A percentile compares a stretch with the other conserved stretches of the same genome.
Evolutionary conservation across 2,797 vertebrate genomes (phyloP).

Genomic region (Syncerus caffer): DNA sequence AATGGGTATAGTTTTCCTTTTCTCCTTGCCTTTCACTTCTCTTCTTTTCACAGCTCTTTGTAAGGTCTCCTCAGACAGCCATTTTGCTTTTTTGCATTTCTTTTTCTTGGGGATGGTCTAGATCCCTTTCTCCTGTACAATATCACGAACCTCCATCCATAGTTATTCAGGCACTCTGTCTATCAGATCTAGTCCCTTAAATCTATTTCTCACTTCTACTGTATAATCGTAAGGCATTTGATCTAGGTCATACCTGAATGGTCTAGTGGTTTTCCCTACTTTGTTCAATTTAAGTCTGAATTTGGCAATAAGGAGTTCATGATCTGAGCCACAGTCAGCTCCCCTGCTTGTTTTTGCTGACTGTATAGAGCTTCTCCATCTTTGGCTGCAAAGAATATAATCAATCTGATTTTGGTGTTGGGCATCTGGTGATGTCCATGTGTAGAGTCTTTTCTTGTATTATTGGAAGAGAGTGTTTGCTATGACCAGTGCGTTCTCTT

Average conservation of each 20-base stretch:
- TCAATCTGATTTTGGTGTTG: background rate
- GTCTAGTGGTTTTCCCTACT: background rate
- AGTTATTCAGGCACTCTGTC: background rate
- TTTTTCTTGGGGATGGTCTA: background rate
- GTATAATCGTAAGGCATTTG: background rate
- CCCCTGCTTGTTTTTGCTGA: background rate
- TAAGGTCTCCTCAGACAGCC: background rate
- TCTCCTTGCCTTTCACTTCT: background rate
- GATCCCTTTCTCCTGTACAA: background rate
- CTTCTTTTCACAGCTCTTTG: background rate
- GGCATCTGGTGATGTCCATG: background rate
- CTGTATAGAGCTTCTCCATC: background rate
- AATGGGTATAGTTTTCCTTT: background rate
- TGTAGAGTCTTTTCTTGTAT: background rate
- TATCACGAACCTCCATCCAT: rapidly evolving
- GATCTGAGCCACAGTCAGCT: background rate
- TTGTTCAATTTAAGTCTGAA: background rate
- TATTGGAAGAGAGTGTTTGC: background rate
- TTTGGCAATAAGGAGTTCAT: background rate
- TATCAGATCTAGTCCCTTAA: background rate
- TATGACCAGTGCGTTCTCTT: background rate
- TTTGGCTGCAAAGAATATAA: background rate
- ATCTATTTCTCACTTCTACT: background rate
- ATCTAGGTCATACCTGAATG: background rate
- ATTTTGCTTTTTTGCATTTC: background rate